Base-by-base conservation (phyloP, 1,140 invertebrate species). In the Ctenoplectra terminalis region DNA sequence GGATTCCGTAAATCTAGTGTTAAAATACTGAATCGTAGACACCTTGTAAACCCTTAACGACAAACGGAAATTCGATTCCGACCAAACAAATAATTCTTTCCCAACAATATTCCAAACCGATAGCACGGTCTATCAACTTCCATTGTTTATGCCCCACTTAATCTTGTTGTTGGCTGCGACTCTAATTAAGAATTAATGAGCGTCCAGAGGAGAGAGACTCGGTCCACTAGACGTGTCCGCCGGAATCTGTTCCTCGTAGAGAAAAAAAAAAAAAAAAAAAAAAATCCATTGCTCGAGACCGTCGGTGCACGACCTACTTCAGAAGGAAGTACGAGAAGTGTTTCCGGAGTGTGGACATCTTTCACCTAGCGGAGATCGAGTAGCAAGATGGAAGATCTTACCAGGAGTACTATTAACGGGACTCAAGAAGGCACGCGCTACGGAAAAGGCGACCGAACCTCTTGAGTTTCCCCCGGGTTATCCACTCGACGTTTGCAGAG, bases 331-430 rank as follows among this genome's bases (percentile, higher is more conserved):
- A 82, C 67, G 74, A 54, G 50, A 70, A 82, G 76, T 74, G 60
- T 75, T 83, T 81, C 76, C 71, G 71, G 82, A 75, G 66, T 72
- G 76, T 81, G 69, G 63, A 82, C 69, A 73, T 60, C 34, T 70
- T 73, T 83, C 54, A 75, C 29, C 71, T 82, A 54, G 46, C 67
- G 67, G 60, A 77, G 67, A 84, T 87, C 50, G 74, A 73, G 81
- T 78, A 79, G 75, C 61, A 74, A 75, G 83, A 78, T 81, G 80
- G 70, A 77, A 87, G 66, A 88, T 88, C 82, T 85, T 78, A 71
- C 26, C 58, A 80, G 70, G 66, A 87, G 84, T 78, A 76, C 85
- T 76, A 83, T 88, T 88, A 84, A 75, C 58, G 66, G 52, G 46
- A 61, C 60, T 63, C 56, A 52, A 69, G 64, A 60, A 81, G 71